Conservation (phyloP, 1,140 invertebrate species). For the Olivierus martensii region DNA sequence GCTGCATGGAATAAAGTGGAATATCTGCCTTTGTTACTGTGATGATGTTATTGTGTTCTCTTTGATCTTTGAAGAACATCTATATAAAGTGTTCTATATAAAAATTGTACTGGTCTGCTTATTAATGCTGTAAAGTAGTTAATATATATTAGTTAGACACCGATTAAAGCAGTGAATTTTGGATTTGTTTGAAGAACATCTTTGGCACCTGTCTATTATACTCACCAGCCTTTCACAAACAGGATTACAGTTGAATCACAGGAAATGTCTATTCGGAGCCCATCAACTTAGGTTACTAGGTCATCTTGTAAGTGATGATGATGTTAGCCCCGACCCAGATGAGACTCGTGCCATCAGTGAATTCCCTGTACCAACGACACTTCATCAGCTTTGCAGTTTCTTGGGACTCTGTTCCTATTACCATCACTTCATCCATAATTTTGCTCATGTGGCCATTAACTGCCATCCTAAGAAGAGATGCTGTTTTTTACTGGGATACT, state of each 20-base stretch:
- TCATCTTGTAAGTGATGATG: constrained; percentile 9
- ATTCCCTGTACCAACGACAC: constrained; percentile 10
- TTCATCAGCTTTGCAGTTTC: constrained; percentile 5
- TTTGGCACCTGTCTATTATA: too few species aligned
- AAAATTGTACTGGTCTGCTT: too few species aligned
- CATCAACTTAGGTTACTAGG: constrained; percentile 16
- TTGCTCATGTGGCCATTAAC: neutral
- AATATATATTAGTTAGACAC: too few species aligned
- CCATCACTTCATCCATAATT: constrained; percentile 6
- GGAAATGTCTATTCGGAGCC: constrained; percentile 13
- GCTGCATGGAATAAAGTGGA: constrained; percentile 21
- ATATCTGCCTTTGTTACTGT: constrained; percentile 19
- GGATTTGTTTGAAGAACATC: too few species aligned
- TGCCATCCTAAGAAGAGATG: neutral
- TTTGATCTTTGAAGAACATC: constrained; percentile 11
- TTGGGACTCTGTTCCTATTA: constrained; percentile 8
- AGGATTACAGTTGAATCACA: constrained; percentile 10
- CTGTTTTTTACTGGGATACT: constrained; percentile 13
- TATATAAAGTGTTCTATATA: too few species aligned
- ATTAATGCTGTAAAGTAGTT: too few species aligned
- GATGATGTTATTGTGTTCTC: constrained; percentile 25
- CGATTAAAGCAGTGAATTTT: too few species aligned
- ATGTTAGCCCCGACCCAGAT: constrained; percentile 14
- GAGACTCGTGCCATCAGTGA: constrained; percentile 9
- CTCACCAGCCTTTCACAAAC: too few species aligned